Evolutionary conservation across 2,888 invertebrate genomes (phyloP), one percentile per base, ranked within the genome.

Genomic region (Rotaria sp.): DNA sequence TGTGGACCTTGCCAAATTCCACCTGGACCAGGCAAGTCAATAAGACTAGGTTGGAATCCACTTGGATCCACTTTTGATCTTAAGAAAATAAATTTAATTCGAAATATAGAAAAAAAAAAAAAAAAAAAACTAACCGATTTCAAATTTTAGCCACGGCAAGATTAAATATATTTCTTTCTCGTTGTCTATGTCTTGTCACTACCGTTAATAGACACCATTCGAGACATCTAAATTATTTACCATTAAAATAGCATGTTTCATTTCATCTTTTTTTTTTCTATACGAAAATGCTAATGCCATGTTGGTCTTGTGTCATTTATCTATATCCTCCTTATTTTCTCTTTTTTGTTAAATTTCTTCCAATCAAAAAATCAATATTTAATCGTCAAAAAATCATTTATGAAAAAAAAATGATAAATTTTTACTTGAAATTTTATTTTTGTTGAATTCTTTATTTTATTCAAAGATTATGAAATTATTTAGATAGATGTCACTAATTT

Each of bases 51-150:
- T n/a, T 80, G 41, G 45, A 45, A 80, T 45, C 45, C 80, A 80
- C 26, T 80, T 45, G 80, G 45, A 80, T 80, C 80, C 80, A 80
- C 80, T 80, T 80, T 80, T 80, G 80, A 80, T 80, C 80, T 80
- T 4, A 26, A 80, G n/a, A 67, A 8, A 7, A n/a, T n/a, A 35
- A 67, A 3, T 21, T 30, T 30, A 18, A 38, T 35, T 26, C 2
- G 5, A 13, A 35, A n/a, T 5, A 5, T 67, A 2, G 1, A 5
- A 15, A 67, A 5, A 8, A 67, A 35, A 21, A 21, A 21, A 7
- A 21, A 7, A 24, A 5, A 1, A 7, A 18, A 8, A 67, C 67
- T 35, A 7, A 67, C 67, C 5, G 35, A 21, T 67, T 67, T 35
- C 7, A 35, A 67, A 18, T n/a, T 21, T 35, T 2, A 67, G 18